Base-by-base conservation (phyloP, 2,888 invertebrate species). In the Teinopalpus imperialis region DNA sequence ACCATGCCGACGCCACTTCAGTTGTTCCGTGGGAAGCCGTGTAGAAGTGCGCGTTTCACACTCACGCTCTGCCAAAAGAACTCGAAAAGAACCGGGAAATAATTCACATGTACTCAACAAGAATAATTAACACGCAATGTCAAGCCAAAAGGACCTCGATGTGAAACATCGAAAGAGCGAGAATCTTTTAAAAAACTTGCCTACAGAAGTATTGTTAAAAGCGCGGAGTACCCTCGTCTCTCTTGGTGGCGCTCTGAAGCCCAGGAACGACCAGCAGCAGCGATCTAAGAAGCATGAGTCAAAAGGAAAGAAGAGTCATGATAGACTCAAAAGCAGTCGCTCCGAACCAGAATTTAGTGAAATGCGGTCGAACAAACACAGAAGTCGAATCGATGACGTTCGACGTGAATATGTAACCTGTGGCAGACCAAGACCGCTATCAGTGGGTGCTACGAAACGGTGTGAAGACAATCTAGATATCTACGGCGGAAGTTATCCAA, bases 141-240 rank as follows among this genome's bases (percentile, higher is more conserved):
- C 89, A 48, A 80, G 74, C 31, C 71, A 78, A 51, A 86, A 83
- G 58, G 80, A 89, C 30, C 39, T 37, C 24, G 65, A 68, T 18
- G 70, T 62, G 34, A 88, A 89, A 68, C 79, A 74, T 53, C 66
- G 74, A 54, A 64, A 74, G 55, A 73, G 82, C 69, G 75, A 91
- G 59, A 75, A 87, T 61, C 59, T 66, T 4, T 66, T 90, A 26
- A 89, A 89, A 57, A 90, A 74, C 48, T 62, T 89, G 26, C 88
- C 89, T 0, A 70, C 80, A 3, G 89, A 88, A 62, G 89, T 90
- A 0, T 57, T 89, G 30, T 52, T 81, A 9, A 85, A 83, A 61
- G 89, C 89, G 1, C 69, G 83, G 45, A 87, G 76, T 51, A 88
- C 89, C 12, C 59, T 90, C n/a, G 74, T 81, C 9, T 85, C 85